These are phyloP conservation scores for Corythoichthys haematopterus DNA, from an alignment of 2,113 vertebrate species.

Conservation along the genomic window DNA sequence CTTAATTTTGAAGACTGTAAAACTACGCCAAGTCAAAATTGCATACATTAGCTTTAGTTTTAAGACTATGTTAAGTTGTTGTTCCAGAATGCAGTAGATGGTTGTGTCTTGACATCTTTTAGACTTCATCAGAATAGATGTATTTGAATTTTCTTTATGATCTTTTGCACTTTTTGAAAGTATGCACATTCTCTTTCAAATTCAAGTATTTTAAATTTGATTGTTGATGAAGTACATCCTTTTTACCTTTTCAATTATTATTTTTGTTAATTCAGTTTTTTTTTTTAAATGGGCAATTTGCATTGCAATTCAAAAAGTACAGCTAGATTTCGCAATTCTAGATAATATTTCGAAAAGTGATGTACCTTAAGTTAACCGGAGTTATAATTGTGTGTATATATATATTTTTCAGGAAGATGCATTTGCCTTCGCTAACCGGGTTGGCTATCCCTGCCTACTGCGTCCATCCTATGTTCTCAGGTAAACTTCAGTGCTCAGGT, in stretches of 20 bases:
- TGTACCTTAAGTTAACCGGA: neutral
- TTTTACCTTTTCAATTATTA: neutral
- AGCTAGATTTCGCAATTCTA: neutral
- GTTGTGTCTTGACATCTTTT: neutral
- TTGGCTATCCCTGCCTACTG: constrained; percentile 88
- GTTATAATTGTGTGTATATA: neutral
- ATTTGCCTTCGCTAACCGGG: constrained; percentile 79
- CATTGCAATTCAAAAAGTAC: neutral
- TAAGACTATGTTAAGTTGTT: neutral
- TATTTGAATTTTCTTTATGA: neutral
- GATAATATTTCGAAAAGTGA: neutral
- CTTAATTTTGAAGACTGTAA: neutral
- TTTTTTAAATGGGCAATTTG: neutral
- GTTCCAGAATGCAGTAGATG: neutral
- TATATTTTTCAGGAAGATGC: constrained; percentile 79
- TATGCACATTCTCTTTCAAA: neutral
- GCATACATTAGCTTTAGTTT: neutral
- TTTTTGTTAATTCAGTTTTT: neutral
- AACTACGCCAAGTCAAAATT: neutral
- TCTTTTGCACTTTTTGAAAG: neutral
- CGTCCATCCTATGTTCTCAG: constrained; percentile 92
- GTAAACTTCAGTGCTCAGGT: constrained; percentile 58
- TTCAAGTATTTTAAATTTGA: neutral
- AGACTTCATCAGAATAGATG: neutral
- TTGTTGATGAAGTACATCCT: neutral